These are phyloP conservation scores for Drosophila tani DNA, from an alignment of 1,140 invertebrate species.

Conservation along the genomic window DNA sequence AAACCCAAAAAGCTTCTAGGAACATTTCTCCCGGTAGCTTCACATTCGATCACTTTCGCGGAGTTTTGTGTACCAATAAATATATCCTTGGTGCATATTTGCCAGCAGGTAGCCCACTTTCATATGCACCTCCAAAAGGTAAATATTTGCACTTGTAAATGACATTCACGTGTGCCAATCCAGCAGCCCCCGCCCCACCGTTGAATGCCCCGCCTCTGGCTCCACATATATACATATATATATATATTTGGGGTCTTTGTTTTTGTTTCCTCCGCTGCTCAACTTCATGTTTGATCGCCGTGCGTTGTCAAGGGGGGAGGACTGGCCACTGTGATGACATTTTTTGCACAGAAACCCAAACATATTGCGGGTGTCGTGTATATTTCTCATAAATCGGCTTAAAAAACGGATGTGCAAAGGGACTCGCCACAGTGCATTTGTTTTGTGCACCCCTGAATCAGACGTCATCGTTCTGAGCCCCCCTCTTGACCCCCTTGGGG, in stretches of 20 bases:
- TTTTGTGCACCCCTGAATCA: conserved; percentile 42
- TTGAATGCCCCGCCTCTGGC: conserved; percentile 8
- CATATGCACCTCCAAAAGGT: conserved; percentile 62
- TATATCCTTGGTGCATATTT: conserved; percentile 69
- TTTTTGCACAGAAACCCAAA: conserved; percentile 54
- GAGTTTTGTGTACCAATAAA: conserved; percentile 38
- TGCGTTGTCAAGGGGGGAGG: conserved; percentile 2
- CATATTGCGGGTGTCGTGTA: conserved; percentile 71
- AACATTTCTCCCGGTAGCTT: conserved; percentile 2
- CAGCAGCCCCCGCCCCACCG: background rate
- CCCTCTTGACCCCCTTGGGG: conserved; percentile 10
- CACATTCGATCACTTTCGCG: background rate
- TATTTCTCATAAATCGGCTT: conserved; percentile 81
- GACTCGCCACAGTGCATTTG: conserved; percentile 58
- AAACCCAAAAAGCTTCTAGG: background rate
- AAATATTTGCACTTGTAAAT: conserved; percentile 82
- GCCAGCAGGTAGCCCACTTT: conserved; percentile 63
- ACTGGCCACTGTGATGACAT: conserved; percentile 22
- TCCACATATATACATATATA: background rate
- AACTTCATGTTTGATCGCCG: conserved; percentile 62
- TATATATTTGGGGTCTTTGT: conserved; percentile 18
- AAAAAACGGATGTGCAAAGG: conserved; percentile 49
- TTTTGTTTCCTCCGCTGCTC: conserved; percentile 42
- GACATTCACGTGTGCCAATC: conserved; percentile 70
- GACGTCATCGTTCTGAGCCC: conserved; percentile 14